These are phyloP conservation scores for Tinea trinotella DNA, from an alignment of 2,888 invertebrate species.

Conservation along the genomic window DNA sequence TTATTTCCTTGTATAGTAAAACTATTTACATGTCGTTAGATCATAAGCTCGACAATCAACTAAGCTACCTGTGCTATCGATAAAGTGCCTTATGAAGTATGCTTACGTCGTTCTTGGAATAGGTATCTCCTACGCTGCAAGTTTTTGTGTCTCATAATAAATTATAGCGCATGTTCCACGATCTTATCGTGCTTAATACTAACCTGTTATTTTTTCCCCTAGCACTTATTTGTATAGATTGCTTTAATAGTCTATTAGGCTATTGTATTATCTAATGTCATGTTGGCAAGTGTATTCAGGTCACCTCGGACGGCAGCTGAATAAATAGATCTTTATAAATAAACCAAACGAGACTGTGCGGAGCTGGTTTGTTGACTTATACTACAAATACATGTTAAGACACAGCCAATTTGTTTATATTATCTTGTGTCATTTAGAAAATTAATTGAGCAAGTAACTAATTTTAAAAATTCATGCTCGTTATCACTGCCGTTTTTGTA, in stretches of 20 bases:
- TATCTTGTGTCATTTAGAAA: slow-evolving; percentile 20
- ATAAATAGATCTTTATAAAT: slow-evolving; percentile 67
- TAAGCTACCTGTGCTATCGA: neutral
- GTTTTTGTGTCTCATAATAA: slow-evolving; percentile 9
- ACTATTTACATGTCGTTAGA: slow-evolving; percentile 12
- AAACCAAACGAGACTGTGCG: slow-evolving; percentile 38
- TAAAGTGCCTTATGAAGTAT: neutral
- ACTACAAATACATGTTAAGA: slow-evolving; percentile 28
- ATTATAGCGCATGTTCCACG: slow-evolving; percentile 1
- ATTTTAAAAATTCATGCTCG: neutral
- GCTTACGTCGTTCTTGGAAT: slow-evolving; percentile 6
- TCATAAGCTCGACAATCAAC: neutral
- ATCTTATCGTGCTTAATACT: neutral
- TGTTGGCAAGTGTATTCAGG: slow-evolving; percentile 54
- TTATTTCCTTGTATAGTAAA: neutral
- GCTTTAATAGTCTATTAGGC: slow-evolving; percentile 4
- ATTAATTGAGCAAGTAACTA: slow-evolving; percentile 10
- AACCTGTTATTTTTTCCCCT: neutral
- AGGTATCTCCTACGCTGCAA: slow-evolving; percentile 1
- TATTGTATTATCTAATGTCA: slow-evolving; percentile 29
- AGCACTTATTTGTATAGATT: neutral
- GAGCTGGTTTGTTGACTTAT: slow-evolving; percentile 25
- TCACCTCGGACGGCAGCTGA: slow-evolving; percentile 50
- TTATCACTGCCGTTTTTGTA: neutral
- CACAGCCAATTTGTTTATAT: slow-evolving; percentile 43